Conservation (phyloP, 2,113 vertebrate genomes). For the Gymnogyps californianus region DNA sequence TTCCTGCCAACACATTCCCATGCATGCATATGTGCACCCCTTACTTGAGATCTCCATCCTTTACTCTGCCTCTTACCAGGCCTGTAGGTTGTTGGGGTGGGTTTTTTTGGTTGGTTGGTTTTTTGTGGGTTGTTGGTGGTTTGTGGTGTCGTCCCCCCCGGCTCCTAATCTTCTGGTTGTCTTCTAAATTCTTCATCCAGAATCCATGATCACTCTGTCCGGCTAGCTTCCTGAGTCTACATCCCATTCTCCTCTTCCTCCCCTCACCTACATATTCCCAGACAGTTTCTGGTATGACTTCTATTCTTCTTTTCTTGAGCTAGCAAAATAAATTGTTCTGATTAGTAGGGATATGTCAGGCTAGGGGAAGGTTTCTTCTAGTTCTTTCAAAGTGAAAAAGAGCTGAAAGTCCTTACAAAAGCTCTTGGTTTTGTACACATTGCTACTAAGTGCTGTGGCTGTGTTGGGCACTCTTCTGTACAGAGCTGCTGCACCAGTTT, state of each 20-base stretch:
- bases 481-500: background rate
- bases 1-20: background rate
- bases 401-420: background rate
- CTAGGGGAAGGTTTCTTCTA: background rate
- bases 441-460: background rate
- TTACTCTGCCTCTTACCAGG: background rate
- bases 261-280: background rate
- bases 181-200: background rate
- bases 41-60: background rate
- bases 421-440: background rate
- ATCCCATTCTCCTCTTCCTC: background rate
- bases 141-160: no score
- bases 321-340: background rate
- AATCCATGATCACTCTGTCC: background rate
- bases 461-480: background rate
- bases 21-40: fast-evolving
- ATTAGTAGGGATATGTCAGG: background rate
- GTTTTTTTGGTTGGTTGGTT: background rate
- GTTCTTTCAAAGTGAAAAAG: background rate
- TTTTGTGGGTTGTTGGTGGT: no score
- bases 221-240: background rate
- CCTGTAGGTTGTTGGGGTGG: background rate
- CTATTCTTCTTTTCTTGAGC: background rate
- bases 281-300: background rate
- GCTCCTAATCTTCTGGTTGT: background rate